Conservation (phyloP, 2,797 vertebrate species). For the Ara ararauna region DNA sequence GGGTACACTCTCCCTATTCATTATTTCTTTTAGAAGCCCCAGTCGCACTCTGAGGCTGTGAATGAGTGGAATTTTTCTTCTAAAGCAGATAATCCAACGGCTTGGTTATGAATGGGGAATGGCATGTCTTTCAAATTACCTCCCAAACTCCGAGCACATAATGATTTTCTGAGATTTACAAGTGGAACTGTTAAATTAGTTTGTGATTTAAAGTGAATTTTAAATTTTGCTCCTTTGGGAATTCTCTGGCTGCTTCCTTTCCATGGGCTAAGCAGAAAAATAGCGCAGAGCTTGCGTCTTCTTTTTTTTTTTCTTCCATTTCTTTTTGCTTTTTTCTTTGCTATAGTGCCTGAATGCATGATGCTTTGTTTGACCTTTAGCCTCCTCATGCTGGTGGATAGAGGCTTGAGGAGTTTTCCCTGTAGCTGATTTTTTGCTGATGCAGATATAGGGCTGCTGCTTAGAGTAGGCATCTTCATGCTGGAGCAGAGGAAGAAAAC, state of each 20-base stretch:
- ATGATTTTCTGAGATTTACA: constrained; percentile 18
- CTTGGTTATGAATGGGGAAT: constrained; percentile 6
- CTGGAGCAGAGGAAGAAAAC: background rate
- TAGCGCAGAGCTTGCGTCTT: background rate
- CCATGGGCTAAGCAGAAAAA: constrained; percentile 12
- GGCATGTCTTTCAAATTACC: constrained; percentile 22
- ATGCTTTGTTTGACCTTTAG: background rate
- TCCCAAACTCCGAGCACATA: background rate
- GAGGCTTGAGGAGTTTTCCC: background rate
- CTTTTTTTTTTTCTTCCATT: background rate
- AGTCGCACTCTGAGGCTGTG: background rate
- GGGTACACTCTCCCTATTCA: background rate
- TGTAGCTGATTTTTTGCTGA: background rate
- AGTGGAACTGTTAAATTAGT: constrained; percentile 25
- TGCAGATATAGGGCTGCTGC: background rate
- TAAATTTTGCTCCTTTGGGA: background rate
- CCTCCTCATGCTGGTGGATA: background rate
- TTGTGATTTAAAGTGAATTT: constrained; percentile 32
- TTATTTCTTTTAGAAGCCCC: constrained; percentile 9
- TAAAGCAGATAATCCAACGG: constrained; percentile 23
- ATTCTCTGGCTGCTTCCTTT: background rate
- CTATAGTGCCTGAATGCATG: background rate
- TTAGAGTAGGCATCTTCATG: background rate
- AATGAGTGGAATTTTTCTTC: constrained; percentile 35
- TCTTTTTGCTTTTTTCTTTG: fast-evolving